A percentile compares a stretch with the other conserved stretches of the same genome.
Conservation (phyloP, 2,888 invertebrate species). For the Elegia similella region DNA sequence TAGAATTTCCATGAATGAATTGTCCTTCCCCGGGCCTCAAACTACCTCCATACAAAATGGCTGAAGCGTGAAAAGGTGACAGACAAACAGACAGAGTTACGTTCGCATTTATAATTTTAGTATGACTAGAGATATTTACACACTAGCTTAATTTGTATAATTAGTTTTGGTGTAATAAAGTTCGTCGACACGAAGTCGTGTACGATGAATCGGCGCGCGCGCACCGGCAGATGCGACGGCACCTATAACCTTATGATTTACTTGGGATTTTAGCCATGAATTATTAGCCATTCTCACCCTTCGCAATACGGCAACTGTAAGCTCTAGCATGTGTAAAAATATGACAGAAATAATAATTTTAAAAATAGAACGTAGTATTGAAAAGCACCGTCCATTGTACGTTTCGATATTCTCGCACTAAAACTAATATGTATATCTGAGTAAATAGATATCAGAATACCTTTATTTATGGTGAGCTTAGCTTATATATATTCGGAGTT, state of each 20-base stretch:
- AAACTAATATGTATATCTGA: no score
- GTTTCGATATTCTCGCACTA: neutral
- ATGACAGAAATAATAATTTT: neutral
- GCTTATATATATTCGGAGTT: no score
- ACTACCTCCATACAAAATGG: no score
- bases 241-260: slow-evolving; percentile 31
- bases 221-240: slow-evolving; percentile 32
- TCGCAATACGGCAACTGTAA: neutral
- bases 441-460: no score
- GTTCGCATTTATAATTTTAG: no score
- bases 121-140: neutral
- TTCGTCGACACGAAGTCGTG: slow-evolving; percentile 52
- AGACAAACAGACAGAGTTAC: no score
- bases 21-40: no score
- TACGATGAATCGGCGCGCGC: slow-evolving; percentile 47
- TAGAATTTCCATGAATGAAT: no score
- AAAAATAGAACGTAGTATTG: neutral
- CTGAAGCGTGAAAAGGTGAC: no score
- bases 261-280: slow-evolving; percentile 42
- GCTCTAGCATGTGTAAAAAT: slow-evolving; percentile 9
- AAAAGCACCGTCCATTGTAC: no score
- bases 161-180: slow-evolving; percentile 33
- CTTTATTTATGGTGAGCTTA: no score
- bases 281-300: slow-evolving; percentile 29
- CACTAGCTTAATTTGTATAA: slow-evolving; percentile 20